Evolutionary conservation across 1,140 invertebrate species (phyloP), one percentile per base, ranked within the genome.

Genomic region (Diabrotica undecimpunctata): DNA sequence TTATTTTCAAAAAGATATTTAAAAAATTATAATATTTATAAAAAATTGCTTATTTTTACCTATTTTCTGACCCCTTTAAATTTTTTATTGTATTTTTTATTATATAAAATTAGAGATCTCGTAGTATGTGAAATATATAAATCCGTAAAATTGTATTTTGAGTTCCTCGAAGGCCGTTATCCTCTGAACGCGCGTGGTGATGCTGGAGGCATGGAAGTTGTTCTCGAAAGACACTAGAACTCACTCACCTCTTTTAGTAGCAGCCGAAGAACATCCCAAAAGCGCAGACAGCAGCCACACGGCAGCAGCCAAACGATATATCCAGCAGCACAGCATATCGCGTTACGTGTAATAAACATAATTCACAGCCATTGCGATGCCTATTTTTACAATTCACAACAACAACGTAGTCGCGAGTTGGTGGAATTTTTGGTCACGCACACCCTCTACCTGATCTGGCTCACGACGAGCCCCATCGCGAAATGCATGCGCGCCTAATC

Each of bases 341-440:
- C 71, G 69, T 72, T 74, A 74, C 67, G 69, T 73, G 66, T 70
- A 66, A 73, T 72, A 69, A 64, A 69, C 73, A 75, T 75, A 68
- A 68, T 75, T 73, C 73, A 75, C 73, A 72, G 73, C 73, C 73
- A 75, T 75, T 70, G 46, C 69, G 54, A 66, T 68, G 54, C 37
- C 39, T 57, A 11, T 35, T 57, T 60, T 67, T 67, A 55, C 62
- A 56, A 38, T 52, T 52, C 39, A 59, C 59, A 66, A 61, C 62
- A 62, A 64, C 58, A 52, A 46, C 55, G 59, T 65, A 62, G 60
- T 63, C 59, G 66, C 62, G 64, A 37, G 25, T 12, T 35, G 9
- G 25, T 54, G 12, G 12, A 13, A 35, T 13, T 54, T 64, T 67
- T 59, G 68, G 66, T 69, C 68, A 69, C 69, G 63, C 72, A 66